A percentile compares a stretch with the other conserved stretches of the same genome.
Conservation (phyloP, 2,797 vertebrate genomes). For the Malacoraja senta region DNA sequence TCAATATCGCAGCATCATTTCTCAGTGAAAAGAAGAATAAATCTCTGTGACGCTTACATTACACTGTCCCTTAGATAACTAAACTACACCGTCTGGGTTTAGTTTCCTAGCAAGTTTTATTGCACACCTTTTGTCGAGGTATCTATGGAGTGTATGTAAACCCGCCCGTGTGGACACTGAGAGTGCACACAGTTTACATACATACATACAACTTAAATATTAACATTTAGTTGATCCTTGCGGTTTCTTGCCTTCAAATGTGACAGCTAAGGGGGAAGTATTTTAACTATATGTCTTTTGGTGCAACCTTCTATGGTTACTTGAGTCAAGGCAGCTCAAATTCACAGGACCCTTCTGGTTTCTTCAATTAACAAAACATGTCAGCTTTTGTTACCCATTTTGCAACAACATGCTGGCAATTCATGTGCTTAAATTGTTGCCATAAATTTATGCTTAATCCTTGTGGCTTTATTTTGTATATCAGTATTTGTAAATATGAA, state of each 20-base stretch:
- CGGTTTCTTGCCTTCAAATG: conserved; percentile 6
- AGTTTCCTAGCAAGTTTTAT: background rate
- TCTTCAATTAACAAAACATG: background rate
- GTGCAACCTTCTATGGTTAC: background rate
- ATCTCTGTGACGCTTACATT: background rate
- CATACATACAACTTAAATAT: background rate
- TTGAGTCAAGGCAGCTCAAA: conserved; percentile 15
- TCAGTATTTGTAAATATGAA: conserved; percentile 41
- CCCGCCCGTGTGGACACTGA: background rate
- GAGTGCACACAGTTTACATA: background rate
- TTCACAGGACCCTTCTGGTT: background rate
- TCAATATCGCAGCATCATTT: background rate
- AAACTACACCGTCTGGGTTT: background rate
- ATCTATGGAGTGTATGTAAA: background rate
- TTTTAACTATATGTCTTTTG: conserved; percentile 20
- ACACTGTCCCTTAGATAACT: background rate
- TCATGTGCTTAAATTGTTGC: conserved; percentile 18
- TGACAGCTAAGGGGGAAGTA: conserved; percentile 1
- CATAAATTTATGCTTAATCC: conserved; percentile 34
- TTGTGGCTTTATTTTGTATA: conserved; percentile 39
- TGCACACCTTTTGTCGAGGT: background rate
- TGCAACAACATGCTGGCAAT: conserved; percentile 26
- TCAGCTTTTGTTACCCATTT: conserved; percentile 30
- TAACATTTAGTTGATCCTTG: background rate
- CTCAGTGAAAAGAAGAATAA: background rate